Percentiles rank a stretch among this genome's conserved stretches.
Evolutionary conservation across 2,888 invertebrate genomes (phyloP).

Genomic region (Torymus aiolomorphi): DNA sequence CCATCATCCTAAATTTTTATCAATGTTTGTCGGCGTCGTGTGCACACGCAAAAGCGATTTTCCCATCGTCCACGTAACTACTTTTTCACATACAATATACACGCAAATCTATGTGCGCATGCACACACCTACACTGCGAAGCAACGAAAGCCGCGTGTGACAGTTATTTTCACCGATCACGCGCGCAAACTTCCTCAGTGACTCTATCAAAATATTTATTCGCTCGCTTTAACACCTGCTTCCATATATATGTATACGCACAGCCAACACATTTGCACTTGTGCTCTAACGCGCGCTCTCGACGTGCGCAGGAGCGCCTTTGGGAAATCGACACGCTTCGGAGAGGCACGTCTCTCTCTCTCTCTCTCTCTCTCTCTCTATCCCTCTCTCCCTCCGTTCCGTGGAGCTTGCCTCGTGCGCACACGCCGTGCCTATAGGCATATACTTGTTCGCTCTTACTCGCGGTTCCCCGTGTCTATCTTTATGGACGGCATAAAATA

Average conservation of each 20-base stretch:
- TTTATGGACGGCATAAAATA: no score
- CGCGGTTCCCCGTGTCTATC: no score
- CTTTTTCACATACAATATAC: no score
- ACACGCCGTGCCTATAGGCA: no score
- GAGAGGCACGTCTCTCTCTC: neutral
- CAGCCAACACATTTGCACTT: conserved; percentile 46
- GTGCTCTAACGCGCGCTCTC: neutral
- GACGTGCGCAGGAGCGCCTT: conserved; percentile 23
- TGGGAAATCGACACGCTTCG: conserved; percentile 32
- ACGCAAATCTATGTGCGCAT: neutral
- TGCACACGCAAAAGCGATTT: no score
- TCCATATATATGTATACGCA: neutral
- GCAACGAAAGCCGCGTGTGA: no score
- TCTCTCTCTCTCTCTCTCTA: neutral
- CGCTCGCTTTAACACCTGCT: conserved; percentile 30
- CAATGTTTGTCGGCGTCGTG: no score
- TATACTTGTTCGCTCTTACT: no score
- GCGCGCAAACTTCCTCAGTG: conserved; percentile 5
- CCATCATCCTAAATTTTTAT: no score
- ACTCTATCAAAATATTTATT: conserved; percentile 44
- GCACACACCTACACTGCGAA: no score
- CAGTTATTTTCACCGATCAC: conserved; percentile 3
- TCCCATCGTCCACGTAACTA: no score
- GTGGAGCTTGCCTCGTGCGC: no score
- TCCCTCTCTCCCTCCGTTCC: neutral